Base-by-base conservation (phyloP, 2,113 vertebrate genomes). In the Tragulus kanchil region DNA sequence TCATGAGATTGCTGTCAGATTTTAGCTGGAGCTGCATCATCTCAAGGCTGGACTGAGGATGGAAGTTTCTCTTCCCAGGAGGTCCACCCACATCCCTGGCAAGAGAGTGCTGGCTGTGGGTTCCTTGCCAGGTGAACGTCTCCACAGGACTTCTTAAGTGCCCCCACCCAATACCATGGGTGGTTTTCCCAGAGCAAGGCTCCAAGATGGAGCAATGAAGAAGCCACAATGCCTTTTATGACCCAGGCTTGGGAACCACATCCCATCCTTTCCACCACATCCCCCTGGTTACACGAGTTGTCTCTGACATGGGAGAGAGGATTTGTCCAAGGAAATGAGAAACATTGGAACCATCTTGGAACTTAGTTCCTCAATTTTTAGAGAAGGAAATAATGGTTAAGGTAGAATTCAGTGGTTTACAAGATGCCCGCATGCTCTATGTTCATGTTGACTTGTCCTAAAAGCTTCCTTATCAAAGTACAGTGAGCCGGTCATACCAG, bases 41-140 rank as follows among this genome's bases (percentile, higher is more conserved):
- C 14, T 23, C 11, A 36, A 85, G 50, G 16, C 56, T 79, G 73
- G 45, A 26, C 15, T 1, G n/a, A 69, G 4, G 17, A 15, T 1
- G 10, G 45, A 59, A 28, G n/a, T 15, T 4, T 15, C 48, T 14
- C 25, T 64, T 86, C 48, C n/a, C 28, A 42, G 5, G 48, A 0
- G 14, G 75, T 31, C 3, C 45, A 31, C 3, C 48, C 52, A 36
- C 26, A 17, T 48, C 16, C 36, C 62, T 79, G 16, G 50, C 1
- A 5, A 52, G 5, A 25, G 1, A 4, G 28, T 1, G 1, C 31
- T 48, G 28, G 56, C n/a, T 73, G 21, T 28, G 21, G 10, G 6
- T 1, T 92, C n/a, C 21, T 83, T 3, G 0, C 16, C 3, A 6
- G 1, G 11, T 4, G 9, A 45, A 36, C 28, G 48, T 12, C 78